These are phyloP conservation scores for Mesocricetus auratus DNA, from an alignment of 2,113 vertebrate species.

Conservation along the genomic window DNA sequence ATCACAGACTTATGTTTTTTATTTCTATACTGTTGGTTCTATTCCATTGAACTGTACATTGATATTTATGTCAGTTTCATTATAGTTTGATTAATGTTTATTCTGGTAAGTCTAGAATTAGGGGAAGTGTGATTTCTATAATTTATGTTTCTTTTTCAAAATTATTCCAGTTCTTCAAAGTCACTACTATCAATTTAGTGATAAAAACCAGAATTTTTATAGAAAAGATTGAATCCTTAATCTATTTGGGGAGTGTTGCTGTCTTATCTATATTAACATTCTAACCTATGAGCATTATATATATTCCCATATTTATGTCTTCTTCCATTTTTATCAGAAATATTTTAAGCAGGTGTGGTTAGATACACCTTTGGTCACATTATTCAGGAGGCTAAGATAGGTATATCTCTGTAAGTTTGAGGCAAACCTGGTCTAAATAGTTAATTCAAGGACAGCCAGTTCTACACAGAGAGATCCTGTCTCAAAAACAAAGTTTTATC, in stretches of 20 bases:
- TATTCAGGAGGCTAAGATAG: neutral
- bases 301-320: constrained; percentile 3
- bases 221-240: neutral
- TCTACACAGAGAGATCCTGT: neutral
- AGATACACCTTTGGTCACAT: neutral
- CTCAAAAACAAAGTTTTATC: neutral
- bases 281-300: neutral
- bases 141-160: neutral
- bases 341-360: neutral
- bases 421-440: neutral
- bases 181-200: neutral
- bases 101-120: constrained; percentile 28
- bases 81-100: neutral
- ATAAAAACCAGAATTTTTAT: neutral
- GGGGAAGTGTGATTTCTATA: neutral
- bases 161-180: neutral
- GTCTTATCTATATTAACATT: neutral
- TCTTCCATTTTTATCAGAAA: neutral
- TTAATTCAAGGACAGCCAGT: neutral
- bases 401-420: neutral
- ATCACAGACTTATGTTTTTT: neutral
- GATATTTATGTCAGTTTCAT: neutral
- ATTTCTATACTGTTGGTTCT: constrained; percentile 24
- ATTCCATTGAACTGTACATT: neutral
- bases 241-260: neutral